Base-by-base conservation (phyloP, 2,113 vertebrate species). In the Hemibagrus wyckioides region DNA sequence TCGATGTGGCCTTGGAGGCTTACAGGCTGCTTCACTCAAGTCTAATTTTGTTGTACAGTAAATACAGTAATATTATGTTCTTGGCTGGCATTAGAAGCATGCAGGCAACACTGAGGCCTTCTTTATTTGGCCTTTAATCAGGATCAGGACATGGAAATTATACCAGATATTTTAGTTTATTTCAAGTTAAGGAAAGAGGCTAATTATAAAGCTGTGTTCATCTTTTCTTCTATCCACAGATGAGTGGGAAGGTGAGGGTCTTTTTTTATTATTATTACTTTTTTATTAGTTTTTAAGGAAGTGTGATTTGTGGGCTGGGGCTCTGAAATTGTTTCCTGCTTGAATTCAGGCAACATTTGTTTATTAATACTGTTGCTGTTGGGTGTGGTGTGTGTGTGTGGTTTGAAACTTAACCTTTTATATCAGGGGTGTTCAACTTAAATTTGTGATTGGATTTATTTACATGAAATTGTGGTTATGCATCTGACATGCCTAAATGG, bases 201-300 rank as follows among this genome's bases (percentile, higher is more conserved):
- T 57, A 75, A 36, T 44, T 87, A 57, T 80, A 80, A 83, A 86
- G 71, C 25, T 88, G 71, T 85, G 39, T 86, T 25, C 67, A 71
- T 88, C 33, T 81, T 89, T 59, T 92, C 89, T 92, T 94, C 86
- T 93, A 87, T 91, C 93, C 93, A 21, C 94, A 95, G 93, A 93
- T 92, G 94, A 94, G 89, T 94, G 94, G 94, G 92, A 94, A 94
- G 94, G 94, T 95, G 93, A 95, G 94, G 86, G 63, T 90, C 80
- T 30, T 80, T 84, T 41, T 8, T 9, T 41, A 7, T 39, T 36
- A 9, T 13, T 15, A 85, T n/a, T 15, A 4, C 33, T 6, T 6
- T 14, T 73, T 2, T 71, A 15, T 36, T 6, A 36, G 30, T 67
- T n/a, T 33, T n/a, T 67, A 14, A n/a, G 2, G 25, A 11, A 75